phyloP scores from a whole-genome alignment of 2,797 vertebrate species.

The Babyrousa celebensis region DNA sequence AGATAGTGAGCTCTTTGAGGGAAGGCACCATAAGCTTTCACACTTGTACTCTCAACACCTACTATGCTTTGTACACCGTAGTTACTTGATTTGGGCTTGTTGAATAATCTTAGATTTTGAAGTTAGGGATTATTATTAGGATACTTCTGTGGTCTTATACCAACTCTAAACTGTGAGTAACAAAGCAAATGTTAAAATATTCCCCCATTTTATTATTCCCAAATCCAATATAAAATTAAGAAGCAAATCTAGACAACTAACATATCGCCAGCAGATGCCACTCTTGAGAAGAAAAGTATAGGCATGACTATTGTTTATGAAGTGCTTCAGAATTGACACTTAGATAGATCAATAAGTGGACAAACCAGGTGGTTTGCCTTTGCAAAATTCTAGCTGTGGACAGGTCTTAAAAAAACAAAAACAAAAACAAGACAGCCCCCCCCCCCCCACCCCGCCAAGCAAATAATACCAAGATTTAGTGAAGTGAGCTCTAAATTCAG shows the following conservation, averaged over 20 bases:
- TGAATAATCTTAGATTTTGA: constrained; percentile 62
- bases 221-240: constrained; percentile 63
- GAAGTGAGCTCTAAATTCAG: constrained; percentile 75
- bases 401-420: constrained; percentile 27
- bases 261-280: constrained; percentile 81
- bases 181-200: constrained; percentile 60
- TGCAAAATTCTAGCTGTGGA: constrained; percentile 67
- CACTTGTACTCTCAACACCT: neutral
- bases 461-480: neutral
- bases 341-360: constrained; percentile 69
- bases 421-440: neutral
- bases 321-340: constrained; percentile 82
- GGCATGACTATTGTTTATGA: constrained; percentile 70
- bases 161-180: constrained; percentile 57
- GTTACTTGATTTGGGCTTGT: neutral
- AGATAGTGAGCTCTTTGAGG: constrained; percentile 9
- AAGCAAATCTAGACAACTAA: constrained; percentile 63
- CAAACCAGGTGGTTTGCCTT: constrained; percentile 42
- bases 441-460: neutral
- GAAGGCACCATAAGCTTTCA: neutral
- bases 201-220: neutral
- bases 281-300: constrained; percentile 82
- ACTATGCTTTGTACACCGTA: neutral
- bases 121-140: neutral
- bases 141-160: constrained; percentile 26